Conservation (phyloP, 2,797 vertebrate species). For the Bucorvus abyssinicus region DNA sequence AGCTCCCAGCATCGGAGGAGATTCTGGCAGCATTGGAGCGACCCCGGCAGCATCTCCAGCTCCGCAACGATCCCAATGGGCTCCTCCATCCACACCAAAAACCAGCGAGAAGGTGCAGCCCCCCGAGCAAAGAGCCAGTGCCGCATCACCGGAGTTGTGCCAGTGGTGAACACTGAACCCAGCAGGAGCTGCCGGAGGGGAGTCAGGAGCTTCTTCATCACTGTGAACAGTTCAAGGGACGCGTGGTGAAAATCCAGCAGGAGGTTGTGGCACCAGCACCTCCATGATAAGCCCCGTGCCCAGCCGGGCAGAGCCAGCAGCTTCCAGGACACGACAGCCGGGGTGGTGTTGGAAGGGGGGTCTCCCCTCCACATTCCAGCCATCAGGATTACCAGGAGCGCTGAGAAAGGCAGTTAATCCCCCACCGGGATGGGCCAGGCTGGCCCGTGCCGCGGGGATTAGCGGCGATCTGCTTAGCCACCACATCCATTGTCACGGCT, state of each 20-base stretch:
- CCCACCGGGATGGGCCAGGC: background rate
- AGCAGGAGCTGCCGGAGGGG: background rate
- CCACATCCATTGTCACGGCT: background rate
- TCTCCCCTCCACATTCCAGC: background rate
- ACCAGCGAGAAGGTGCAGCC: background rate
- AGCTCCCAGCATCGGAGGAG: too few species aligned
- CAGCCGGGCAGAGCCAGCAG: background rate
- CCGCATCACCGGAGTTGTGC: background rate
- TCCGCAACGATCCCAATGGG: background rate
- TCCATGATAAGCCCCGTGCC: background rate
- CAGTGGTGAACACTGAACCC: background rate
- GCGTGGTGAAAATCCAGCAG: background rate
- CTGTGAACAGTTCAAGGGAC: too few species aligned
- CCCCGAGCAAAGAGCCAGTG: background rate
- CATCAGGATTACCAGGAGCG: background rate
- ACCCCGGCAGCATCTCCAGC: background rate
- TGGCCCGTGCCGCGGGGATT: background rate
- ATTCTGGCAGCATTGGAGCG: too few species aligned
- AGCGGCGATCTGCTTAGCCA: background rate
- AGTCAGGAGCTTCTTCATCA: background rate
- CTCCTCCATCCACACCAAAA: background rate
- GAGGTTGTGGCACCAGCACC: background rate
- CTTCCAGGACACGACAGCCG: background rate
- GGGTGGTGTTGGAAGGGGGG: background rate
- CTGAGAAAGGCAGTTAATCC: background rate